phyloP scores from a whole-genome alignment of 2,888 invertebrate species.

The Troides aeacus region DNA sequence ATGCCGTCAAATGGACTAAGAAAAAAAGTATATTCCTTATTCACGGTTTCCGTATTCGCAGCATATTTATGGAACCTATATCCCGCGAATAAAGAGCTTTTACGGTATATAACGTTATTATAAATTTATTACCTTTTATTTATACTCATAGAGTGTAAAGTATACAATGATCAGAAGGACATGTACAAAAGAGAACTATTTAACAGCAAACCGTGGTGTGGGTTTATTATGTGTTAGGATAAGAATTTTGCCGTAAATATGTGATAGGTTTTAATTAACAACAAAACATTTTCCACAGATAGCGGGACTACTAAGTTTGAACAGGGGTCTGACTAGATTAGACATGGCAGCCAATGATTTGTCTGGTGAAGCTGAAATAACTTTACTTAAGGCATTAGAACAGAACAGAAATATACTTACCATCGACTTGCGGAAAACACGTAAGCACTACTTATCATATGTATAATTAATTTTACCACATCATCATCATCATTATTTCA shows the following conservation, averaged over 20 bases:
- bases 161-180: too few relatives aligned
- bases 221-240: neutral
- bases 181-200: too few relatives aligned
- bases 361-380: slow-evolving; percentile 76
- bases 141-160: too few relatives aligned
- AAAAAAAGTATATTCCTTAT: too few relatives aligned
- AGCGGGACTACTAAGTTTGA: slow-evolving; percentile 76
- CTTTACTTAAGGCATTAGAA: slow-evolving; percentile 64
- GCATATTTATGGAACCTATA: too few relatives aligned
- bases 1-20: too few relatives aligned
- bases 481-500: too few relatives aligned
- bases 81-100: too few relatives aligned
- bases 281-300: slow-evolving; percentile 49
- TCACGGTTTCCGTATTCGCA: too few relatives aligned
- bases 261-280: neutral
- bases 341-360: slow-evolving; percentile 81
- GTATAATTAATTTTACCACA: too few relatives aligned
- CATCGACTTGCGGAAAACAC: slow-evolving; percentile 67
- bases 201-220: neutral
- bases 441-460: slow-evolving; percentile 45
- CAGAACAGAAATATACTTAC: slow-evolving; percentile 59
- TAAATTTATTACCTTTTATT: too few relatives aligned
- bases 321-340: slow-evolving; percentile 73
- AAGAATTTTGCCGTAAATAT: neutral
- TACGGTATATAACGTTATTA: too few relatives aligned